Base-by-base conservation (phyloP, 2,888 invertebrate species). In the Chrysolina americana region DNA sequence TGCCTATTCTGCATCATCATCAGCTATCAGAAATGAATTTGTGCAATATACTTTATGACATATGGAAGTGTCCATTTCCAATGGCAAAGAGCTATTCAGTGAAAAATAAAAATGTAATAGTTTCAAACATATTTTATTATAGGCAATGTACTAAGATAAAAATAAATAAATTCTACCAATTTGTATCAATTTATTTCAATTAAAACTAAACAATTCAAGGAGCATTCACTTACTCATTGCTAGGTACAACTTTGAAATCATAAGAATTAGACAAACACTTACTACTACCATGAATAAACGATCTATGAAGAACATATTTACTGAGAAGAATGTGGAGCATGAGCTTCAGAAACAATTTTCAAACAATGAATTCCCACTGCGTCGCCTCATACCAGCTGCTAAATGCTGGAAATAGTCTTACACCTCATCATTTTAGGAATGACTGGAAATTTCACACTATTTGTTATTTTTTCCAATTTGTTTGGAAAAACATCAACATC, bases 351-450 rank as follows among this genome's bases (percentile, higher is more conserved):
- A 9, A 59, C 1, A 19, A 59, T 21, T 59, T 17, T 19, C 2
- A 59, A 59, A 59, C 28, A 21, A 23, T 17, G 21, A 21, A 21
- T 59, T 23, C 10, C 28, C 59, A 59, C 21, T 59, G 15, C 21
- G 19, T 21, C 59, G 1, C 59, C 5, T 23, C 15, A 1, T n/a
- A 3, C 59, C 59, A 19, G 59, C 59, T 19, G 59, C 59, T 59
- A 59, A 59, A 59, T 59, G 59, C 28, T 59, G 59, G 28, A 21
- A 59, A 19, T 21, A 59, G 21, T 59, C 59, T 19, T 59, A 23
- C 17, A 59, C 59, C 28, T 59, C 59, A 59, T 59, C 59, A 59
- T 59, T 59, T 59, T 19, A 21, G 59, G 59, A 59, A 21, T 17
- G 21, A 21, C 59, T 19, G 59, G 59, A 1, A 59, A 21, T 21